Conservation (phyloP, 2,113 vertebrate genomes). For the Gnathonemus longibarbis region DNA sequence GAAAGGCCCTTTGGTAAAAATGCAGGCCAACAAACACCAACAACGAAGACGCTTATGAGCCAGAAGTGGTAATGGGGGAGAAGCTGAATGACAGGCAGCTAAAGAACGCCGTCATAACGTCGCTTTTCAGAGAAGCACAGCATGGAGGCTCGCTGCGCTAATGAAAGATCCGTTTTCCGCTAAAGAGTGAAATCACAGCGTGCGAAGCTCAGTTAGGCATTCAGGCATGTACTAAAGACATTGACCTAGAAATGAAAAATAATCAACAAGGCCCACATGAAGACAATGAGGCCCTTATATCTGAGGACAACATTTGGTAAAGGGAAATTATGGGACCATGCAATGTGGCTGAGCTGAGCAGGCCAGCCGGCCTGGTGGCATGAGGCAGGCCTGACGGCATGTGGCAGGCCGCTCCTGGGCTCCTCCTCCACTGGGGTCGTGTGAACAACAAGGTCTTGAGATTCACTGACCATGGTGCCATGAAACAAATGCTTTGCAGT, state of each 20-base stretch:
- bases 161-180: neutral
- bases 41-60: neutral
- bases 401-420: neutral
- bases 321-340: neutral
- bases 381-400: neutral
- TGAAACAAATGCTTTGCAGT: neutral
- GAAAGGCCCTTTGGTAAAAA: slow-evolving; percentile 1
- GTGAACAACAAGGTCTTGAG: neutral
- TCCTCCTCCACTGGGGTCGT: neutral
- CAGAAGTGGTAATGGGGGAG: too few relatives aligned
- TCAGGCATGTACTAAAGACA: slow-evolving; percentile 40
- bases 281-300: slow-evolving; percentile 26
- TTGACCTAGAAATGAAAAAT: slow-evolving; percentile 53
- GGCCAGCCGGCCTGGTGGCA: neutral
- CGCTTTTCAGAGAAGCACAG: neutral
- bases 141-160: neutral
- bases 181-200: neutral
- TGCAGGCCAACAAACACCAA: neutral
- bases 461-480: neutral
- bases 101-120: neutral
- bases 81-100: neutral
- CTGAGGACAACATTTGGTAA: neutral
- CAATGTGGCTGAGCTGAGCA: neutral
- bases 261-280: slow-evolving; percentile 25
- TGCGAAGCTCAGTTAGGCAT: slow-evolving; percentile 27